Base-by-base conservation (phyloP, 2,888 invertebrate genomes). In the Scaptomyza reducta region DNA sequence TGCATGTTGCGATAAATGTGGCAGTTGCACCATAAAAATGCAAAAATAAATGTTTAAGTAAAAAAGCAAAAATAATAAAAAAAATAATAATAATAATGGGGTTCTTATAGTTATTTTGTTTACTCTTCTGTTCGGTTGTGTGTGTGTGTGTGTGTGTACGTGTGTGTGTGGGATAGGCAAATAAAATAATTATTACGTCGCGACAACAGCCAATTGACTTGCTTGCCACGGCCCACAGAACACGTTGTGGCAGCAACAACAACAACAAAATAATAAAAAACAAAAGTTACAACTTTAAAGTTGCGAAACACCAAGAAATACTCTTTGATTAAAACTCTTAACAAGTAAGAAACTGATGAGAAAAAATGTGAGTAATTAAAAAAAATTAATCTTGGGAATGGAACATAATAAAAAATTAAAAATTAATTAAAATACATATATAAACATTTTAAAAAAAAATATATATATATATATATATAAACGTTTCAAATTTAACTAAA, bases 151-250 rank as follows among this genome's bases (percentile, higher is more conserved):
- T 7, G 16, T 31, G n/a, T 71, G 55, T 72, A 50, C 14, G 38
- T 35, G 35, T 70, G 63, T 79, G 84, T 82, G 86, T 79, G 80
- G 83, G 83, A 82, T 83, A 77, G 56, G 80, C 75, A 77, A 79
- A 77, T 77, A 86, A 79, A 80, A 82, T 75, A 63, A 82, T 86
- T 82, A 77, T 70, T 70, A 65, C 71, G 41, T 49, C 38, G 42
- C 29, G 29, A 47, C 58, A 16, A 11, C n/a, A 51, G 53, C 45
- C 70, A 74, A 75, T 74, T 74, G 74, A 75, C 75, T 74, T 70
- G 71, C 70, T 75, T 62, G 22, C 61, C 61, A 64, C 71, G 49
- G 51, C 70, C 78, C 70, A 73, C 77, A 74, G 66, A 68, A 70
- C 35, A n/a, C 35, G 49, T 51, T 62, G 14, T 33, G 40, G 25